Percentiles rank a stretch among this genome's conserved stretches.
Conservation (phyloP, 2,888 invertebrate genomes). For the Desoria tigrina region DNA sequence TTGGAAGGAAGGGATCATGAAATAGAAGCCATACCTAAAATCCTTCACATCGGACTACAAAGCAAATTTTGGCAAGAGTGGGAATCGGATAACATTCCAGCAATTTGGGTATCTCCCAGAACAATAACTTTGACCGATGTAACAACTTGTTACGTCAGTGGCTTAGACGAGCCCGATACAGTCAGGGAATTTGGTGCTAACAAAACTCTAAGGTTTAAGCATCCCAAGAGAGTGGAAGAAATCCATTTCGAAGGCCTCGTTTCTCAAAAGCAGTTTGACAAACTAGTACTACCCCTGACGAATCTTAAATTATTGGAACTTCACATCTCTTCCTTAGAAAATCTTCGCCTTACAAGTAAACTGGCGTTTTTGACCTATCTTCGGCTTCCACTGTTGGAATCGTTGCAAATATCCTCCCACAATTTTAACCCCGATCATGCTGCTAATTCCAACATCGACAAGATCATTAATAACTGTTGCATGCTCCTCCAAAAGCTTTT, state of each 20-base stretch:
- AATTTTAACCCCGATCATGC: not conserved
- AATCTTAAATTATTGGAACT: conserved; percentile 13
- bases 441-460: conserved; percentile 5
- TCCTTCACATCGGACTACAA: not conserved
- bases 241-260: conserved; percentile 11
- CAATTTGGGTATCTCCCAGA: conserved; percentile 7
- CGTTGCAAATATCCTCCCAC: conserved; percentile 5
- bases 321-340: conserved; percentile 1
- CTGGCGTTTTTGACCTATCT: not conserved
- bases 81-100: not conserved
- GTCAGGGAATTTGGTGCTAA: not conserved
- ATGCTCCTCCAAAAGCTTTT: not conserved
- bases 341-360: not conserved
- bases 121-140: not conserved
- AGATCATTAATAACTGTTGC: not conserved
- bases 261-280: conserved; percentile 12
- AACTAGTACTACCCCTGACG: not conserved
- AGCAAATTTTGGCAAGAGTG: conserved; percentile 3
- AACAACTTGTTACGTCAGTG: conserved; percentile 1
- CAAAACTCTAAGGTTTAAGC: conserved; percentile 5
- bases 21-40: not conserved
- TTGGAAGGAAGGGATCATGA: not conserved
- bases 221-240: conserved; percentile 6
- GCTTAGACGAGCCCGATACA: too few species aligned
- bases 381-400: conserved; percentile 9